phyloP scores from a whole-genome alignment of 2,797 vertebrate species.

The Masticophis lateralis region DNA sequence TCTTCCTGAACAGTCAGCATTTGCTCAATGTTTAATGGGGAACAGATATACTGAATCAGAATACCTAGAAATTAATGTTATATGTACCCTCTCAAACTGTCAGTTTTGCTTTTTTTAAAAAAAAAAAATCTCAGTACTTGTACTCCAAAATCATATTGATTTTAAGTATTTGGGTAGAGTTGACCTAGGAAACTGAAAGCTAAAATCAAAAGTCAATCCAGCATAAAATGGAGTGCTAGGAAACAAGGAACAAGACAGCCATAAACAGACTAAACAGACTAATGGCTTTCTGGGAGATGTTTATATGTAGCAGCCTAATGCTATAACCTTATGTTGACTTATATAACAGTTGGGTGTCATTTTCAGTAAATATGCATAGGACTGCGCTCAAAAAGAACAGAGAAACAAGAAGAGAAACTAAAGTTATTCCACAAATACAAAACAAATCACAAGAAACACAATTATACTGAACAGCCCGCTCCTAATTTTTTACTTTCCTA shows the following conservation, averaged over 20 bases:
- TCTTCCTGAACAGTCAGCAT: background rate
- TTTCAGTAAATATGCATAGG: background rate
- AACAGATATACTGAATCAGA: background rate
- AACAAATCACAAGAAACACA: background rate
- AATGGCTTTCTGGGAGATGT: background rate
- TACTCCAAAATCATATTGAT: background rate
- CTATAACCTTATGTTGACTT: background rate
- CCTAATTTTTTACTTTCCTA: background rate
- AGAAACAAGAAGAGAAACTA: background rate
- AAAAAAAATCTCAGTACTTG: background rate
- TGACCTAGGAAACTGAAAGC: conserved; percentile 20
- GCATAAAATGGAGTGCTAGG: background rate
- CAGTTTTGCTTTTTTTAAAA: background rate
- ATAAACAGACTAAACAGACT: background rate
- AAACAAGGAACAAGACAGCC: conserved; percentile 8
- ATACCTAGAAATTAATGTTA: background rate
- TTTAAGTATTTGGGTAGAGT: conserved; percentile 18
- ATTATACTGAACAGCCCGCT: background rate
- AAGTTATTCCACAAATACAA: background rate
- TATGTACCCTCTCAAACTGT: background rate
- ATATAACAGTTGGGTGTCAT: background rate
- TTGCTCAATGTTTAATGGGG: background rate
- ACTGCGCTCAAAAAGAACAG: background rate
- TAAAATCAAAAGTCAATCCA: background rate
- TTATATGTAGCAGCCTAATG: background rate